Percentiles rank a stretch among this genome's conserved stretches.
Evolutionary conservation across 37 sponge, comb jelly and placozoan species (phyloP).

Genomic region (Hormiphora californensis): DNA sequence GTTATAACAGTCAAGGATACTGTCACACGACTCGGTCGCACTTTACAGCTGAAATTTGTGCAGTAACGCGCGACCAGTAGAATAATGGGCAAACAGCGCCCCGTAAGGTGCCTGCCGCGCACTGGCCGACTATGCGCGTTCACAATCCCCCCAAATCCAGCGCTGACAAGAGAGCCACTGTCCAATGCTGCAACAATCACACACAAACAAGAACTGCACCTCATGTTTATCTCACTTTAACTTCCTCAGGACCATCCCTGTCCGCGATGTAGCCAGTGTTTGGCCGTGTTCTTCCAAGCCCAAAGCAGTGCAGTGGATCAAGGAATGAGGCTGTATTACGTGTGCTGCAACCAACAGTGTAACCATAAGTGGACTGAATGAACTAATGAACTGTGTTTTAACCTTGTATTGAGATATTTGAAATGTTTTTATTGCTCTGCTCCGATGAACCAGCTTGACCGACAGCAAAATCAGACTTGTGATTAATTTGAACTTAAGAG

Average conservation of each 20-base stretch:
- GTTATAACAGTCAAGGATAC: not conserved
- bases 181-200: not conserved
- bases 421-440: too few species aligned
- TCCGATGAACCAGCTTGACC: too few species aligned
- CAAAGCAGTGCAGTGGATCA: constrained; percentile 89
- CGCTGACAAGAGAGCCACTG: not conserved
- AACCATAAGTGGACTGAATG: constrained; percentile 95
- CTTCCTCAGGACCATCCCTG: constrained; percentile 33
- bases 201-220: not conserved
- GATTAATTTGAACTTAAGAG: too few species aligned
- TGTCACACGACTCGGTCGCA: not conserved
- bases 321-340: constrained; percentile 95
- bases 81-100: not conserved
- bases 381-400: too few species aligned
- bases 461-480: too few species aligned
- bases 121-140: not conserved
- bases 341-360: constrained; percentile 89
- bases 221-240: not conserved
- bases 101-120: not conserved
- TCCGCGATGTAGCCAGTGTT: constrained; percentile 72
- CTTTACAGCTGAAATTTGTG: not conserved
- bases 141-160: not conserved
- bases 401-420: too few species aligned
- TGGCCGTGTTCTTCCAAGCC: constrained; percentile 95
- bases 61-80: not conserved